Percentiles rank a stretch among this genome's conserved stretches.
Conservation (phyloP, 2,797 vertebrate species). For the Simalia tracyae region DNA sequence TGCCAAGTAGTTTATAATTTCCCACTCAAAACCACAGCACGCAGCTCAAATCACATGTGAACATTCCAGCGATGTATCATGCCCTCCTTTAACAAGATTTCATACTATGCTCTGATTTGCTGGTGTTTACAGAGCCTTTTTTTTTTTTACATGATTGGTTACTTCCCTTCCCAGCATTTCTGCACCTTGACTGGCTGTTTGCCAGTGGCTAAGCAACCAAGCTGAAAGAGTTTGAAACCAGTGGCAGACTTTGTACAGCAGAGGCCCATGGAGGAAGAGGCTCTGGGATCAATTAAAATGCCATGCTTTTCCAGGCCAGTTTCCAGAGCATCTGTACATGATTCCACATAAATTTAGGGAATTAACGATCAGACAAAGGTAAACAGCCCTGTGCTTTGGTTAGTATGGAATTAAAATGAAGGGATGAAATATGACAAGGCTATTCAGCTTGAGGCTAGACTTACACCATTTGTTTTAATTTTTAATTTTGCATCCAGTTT, state of each 20-base stretch:
- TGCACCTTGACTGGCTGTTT: slow-evolving; percentile 67
- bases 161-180: slow-evolving; percentile 61
- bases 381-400: slow-evolving; percentile 74
- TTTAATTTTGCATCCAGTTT: slow-evolving; percentile 52
- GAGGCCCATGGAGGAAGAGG: slow-evolving; percentile 66
- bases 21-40: slow-evolving; percentile 27
- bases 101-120: slow-evolving; percentile 64
- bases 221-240: slow-evolving; percentile 61
- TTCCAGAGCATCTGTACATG: slow-evolving; percentile 80
- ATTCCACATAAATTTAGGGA: slow-evolving; percentile 78
- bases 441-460: slow-evolving; percentile 52
- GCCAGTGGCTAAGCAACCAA: slow-evolving; percentile 69
- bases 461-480: slow-evolving; percentile 64
- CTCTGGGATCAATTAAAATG: slow-evolving; percentile 84
- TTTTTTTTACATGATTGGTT: slow-evolving; percentile 67
- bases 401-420: slow-evolving; percentile 70
- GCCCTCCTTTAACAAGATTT: slow-evolving; percentile 67
- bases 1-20: slow-evolving; percentile 22
- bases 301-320: slow-evolving; percentile 76
- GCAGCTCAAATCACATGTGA: slow-evolving; percentile 64
- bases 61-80: slow-evolving; percentile 47
- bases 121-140: slow-evolving; percentile 67
- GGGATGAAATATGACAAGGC: slow-evolving; percentile 59
- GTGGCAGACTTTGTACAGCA: slow-evolving; percentile 71
- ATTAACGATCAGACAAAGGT: slow-evolving; percentile 77